phyloP scores from a whole-genome alignment of 2,797 vertebrate species.

The Parauchenoglanis ngamensis region DNA sequence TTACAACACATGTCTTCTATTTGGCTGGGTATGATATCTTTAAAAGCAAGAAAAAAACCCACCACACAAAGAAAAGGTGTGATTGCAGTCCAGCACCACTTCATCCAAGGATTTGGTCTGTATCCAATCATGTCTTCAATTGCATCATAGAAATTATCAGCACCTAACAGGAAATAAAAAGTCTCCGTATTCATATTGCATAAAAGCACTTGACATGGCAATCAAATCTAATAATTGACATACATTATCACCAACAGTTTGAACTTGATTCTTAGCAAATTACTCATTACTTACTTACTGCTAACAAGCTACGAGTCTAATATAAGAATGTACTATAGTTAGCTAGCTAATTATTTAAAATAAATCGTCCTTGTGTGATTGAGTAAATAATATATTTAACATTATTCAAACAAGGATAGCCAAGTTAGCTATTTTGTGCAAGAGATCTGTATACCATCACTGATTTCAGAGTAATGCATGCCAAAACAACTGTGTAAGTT shows the following conservation, averaged over 20 bases:
- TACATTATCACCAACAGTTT: neutral
- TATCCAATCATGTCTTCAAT: constrained; percentile 99
- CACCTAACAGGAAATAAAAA: constrained; percentile 64
- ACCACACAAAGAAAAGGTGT: constrained; percentile 94
- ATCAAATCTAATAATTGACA: neutral
- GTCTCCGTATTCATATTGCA: neutral
- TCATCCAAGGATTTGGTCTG: constrained; percentile 97
- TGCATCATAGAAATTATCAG: constrained; percentile 93
- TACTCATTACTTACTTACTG: neutral
- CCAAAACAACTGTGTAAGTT: neutral
- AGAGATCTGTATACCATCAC: neutral
- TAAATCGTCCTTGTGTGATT: neutral
- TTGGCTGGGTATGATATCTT: neutral
- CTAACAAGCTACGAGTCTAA: neutral
- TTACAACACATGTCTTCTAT: neutral
- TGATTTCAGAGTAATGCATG: neutral
- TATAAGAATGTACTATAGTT: neutral
- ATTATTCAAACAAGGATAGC: neutral
- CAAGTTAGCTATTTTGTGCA: neutral
- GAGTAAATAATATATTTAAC: neutral
- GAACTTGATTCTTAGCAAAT: neutral
- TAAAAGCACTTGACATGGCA: neutral
- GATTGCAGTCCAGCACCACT: constrained; percentile 94
- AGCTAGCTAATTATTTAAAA: neutral
- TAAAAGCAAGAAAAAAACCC: constrained; percentile 57